Conservation (phyloP, 2,888 invertebrate genomes). For the Pollenia angustigena region DNA sequence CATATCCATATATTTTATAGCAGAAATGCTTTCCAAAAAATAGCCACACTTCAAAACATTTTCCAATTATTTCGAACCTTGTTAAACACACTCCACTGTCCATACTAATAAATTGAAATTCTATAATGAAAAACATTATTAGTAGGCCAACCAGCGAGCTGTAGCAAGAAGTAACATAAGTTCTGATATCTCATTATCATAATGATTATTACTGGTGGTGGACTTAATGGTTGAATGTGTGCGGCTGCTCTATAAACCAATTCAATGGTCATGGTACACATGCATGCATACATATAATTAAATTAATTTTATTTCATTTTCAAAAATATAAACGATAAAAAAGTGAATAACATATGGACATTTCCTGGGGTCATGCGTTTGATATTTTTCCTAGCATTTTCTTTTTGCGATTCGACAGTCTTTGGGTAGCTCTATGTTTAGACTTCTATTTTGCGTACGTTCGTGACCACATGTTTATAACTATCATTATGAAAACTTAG, state of each 20-base stretch:
- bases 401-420: too few species aligned
- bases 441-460: too few species aligned
- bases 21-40: too few species aligned
- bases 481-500: too few species aligned
- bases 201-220: conserved; percentile 13
- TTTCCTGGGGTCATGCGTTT: too few species aligned
- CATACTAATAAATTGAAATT: conserved; percentile 15
- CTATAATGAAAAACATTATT: conserved; percentile 30
- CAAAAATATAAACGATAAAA: background rate
- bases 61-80: too few species aligned
- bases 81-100: background rate
- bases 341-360: background rate
- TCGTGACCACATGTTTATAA: too few species aligned
- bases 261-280: background rate
- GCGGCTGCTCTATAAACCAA: conserved; percentile 9
- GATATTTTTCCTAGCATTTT: too few species aligned
- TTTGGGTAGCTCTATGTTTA: too few species aligned
- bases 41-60: too few species aligned
- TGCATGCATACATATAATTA: conserved; percentile 6
- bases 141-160: background rate
- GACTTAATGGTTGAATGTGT: conserved; percentile 11
- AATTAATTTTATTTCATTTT: conserved; percentile 10
- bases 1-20: too few species aligned
- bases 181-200: conserved; percentile 37
- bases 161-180: conserved; percentile 1